These are phyloP conservation scores for Candidula unifasciata DNA, from an alignment of 2,888 invertebrate species.

Conservation along the genomic window DNA sequence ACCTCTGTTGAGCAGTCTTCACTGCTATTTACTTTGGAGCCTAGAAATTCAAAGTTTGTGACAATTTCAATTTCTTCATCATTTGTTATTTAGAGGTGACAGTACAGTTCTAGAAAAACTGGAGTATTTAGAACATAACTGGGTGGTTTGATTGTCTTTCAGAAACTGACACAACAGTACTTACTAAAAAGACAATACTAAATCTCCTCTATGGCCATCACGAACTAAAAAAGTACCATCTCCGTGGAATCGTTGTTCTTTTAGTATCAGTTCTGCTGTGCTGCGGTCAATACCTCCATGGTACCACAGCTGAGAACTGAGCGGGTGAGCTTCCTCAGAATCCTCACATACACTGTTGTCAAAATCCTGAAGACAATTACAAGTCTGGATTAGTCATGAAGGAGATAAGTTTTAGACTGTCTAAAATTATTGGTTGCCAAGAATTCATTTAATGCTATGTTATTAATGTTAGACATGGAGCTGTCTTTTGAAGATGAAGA, in stretches of 20 bases:
- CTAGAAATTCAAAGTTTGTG: too few species aligned
- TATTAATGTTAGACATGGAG: too few species aligned
- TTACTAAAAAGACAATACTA: constrained; percentile 53
- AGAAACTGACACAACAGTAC: not conserved
- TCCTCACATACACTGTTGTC: constrained; percentile 56
- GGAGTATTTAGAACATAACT: not conserved
- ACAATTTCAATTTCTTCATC: too few species aligned
- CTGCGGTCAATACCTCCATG: constrained; percentile 64
- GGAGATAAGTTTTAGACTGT: too few species aligned
- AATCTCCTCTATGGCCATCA: constrained; percentile 91
- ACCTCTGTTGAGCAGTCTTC: too few species aligned
- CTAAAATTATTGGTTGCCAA: too few species aligned
- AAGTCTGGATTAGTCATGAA: not conserved
- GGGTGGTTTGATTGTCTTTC: not conserved
- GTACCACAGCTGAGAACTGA: constrained; percentile 64
- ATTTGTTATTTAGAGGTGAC: too few species aligned
- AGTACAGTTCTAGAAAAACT: not conserved
- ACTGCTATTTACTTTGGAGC: too few species aligned
- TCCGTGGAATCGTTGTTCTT: constrained; percentile 55
- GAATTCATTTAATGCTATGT: too few species aligned
- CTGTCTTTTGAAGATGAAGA: too few species aligned
- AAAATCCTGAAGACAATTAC: constrained; percentile 34
- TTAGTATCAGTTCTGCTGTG: constrained; percentile 62
- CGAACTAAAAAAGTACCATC: constrained; percentile 82
- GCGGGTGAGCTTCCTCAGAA: not conserved